phyloP scores from a whole-genome alignment of 2,888 invertebrate species.

The Sesia apiformis region DNA sequence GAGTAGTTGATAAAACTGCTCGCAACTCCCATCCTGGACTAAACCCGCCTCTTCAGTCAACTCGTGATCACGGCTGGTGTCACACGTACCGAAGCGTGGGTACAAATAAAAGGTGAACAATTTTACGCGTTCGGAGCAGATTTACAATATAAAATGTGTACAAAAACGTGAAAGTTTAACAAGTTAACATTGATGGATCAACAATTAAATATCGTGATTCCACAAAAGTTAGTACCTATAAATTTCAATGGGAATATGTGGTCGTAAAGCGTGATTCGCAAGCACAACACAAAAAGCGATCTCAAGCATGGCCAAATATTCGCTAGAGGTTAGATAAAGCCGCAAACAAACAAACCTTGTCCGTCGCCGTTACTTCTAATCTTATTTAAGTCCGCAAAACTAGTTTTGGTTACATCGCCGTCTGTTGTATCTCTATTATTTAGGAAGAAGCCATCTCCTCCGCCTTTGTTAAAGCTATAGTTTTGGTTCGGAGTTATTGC shows the following conservation, averaged over 20 bases:
- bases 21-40: too few relatives aligned
- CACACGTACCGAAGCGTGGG: too few relatives aligned
- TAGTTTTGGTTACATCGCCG: constrained; percentile 73
- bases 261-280: constrained; percentile 18
- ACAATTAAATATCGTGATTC: too few relatives aligned
- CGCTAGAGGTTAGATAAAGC: background rate
- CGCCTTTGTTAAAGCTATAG: constrained; percentile 40
- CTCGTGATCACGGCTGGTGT: too few relatives aligned
- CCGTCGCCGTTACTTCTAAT: constrained; percentile 67
- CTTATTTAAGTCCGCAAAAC: constrained; percentile 83
- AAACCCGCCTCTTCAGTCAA: too few relatives aligned
- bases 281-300: background rate
- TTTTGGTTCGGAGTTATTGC: constrained; percentile 56
- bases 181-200: too few relatives aligned
- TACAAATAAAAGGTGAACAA: too few relatives aligned
- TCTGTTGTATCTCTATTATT: constrained; percentile 75
- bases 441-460: constrained; percentile 62
- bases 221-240: too few relatives aligned
- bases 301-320: background rate
- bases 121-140: too few relatives aligned
- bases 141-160: too few relatives aligned
- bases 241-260: constrained; percentile 52
- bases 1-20: too few relatives aligned
- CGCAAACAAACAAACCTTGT: constrained; percentile 38
- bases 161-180: too few relatives aligned